Conservation (phyloP, 2,113 vertebrate species). For the Apteryx owenii region DNA sequence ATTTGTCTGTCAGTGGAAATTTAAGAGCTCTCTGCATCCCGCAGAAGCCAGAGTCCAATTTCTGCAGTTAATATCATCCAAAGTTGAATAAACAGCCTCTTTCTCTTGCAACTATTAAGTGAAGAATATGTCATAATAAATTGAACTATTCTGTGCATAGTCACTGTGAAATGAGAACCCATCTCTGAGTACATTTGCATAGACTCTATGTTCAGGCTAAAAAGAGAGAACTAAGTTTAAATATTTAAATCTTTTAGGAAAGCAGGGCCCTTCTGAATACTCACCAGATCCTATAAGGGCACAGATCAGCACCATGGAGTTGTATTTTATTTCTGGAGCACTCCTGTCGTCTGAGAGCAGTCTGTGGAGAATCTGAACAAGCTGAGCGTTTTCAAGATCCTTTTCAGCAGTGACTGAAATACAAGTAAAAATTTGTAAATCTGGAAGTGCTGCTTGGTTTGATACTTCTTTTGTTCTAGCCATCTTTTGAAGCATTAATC, state of each 20-base stretch:
- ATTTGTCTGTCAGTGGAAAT: neutral
- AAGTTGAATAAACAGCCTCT: neutral
- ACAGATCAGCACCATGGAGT: conserved; percentile 98
- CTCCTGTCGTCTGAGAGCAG: conserved; percentile 93
- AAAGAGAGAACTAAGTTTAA: neutral
- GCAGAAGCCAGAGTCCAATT: neutral
- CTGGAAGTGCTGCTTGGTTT: neutral
- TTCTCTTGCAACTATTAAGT: neutral
- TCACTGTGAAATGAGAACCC: neutral
- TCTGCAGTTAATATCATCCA: neutral
- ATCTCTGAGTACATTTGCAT: neutral
- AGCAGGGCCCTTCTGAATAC: conserved; percentile 22
- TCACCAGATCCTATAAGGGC: conserved; percentile 94
- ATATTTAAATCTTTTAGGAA: neutral
- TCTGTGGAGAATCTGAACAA: conserved; percentile 94
- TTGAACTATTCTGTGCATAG: neutral
- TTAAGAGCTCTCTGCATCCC: neutral
- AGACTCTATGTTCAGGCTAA: neutral
- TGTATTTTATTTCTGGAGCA: conserved; percentile 98
- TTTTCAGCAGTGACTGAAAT: conserved; percentile 90
- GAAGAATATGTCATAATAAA: neutral
- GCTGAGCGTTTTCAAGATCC: conserved; percentile 89
- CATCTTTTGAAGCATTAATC: too few relatives aligned
- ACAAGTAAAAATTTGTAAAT: conserved; percentile 26
- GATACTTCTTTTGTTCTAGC: too few relatives aligned